Evolutionary conservation across 2,888 invertebrate genomes (phyloP).

Genomic region (Polydesmus complanatus): DNA sequence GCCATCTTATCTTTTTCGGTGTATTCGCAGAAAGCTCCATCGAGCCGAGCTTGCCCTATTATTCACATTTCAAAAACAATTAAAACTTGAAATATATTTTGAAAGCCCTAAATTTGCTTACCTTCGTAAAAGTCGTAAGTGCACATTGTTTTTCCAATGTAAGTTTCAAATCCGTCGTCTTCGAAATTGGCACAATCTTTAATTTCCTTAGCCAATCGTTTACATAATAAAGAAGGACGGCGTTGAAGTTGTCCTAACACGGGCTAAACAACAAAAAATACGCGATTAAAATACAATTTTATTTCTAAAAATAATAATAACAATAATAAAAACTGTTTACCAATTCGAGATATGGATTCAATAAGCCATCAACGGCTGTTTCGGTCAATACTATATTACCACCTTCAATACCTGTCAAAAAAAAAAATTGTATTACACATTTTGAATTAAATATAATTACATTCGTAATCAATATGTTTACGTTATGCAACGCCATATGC

Average conservation of each 20-base stretch:
- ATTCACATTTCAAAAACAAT: too few relatives aligned
- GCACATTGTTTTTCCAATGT: conserved; percentile 87
- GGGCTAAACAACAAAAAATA: conserved; percentile 41
- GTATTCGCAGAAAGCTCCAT: conserved; percentile 94
- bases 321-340: conserved; percentile 41
- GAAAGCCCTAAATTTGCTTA: conserved; percentile 25
- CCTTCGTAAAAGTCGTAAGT: conserved; percentile 97
- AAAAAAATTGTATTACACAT: background rate
- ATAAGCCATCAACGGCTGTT: conserved; percentile 74
- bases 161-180: conserved; percentile 72
- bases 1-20: conserved; percentile 77
- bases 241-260: conserved; percentile 68
- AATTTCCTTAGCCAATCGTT: conserved; percentile 61
- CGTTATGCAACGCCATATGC: background rate
- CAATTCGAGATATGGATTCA: conserved; percentile 67
- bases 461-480: conserved; percentile 1
- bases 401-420: conserved; percentile 48
- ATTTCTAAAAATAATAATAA: background rate
- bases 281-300: background rate
- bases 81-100: background rate
- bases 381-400: conserved; percentile 90
- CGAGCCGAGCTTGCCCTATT: conserved; percentile 85
- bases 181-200: conserved; percentile 50
- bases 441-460: background rate
- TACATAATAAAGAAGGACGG: conserved; percentile 71